These are phyloP conservation scores for Scortum barcoo DNA, from an alignment of 2,113 vertebrate species.

Conservation along the genomic window DNA sequence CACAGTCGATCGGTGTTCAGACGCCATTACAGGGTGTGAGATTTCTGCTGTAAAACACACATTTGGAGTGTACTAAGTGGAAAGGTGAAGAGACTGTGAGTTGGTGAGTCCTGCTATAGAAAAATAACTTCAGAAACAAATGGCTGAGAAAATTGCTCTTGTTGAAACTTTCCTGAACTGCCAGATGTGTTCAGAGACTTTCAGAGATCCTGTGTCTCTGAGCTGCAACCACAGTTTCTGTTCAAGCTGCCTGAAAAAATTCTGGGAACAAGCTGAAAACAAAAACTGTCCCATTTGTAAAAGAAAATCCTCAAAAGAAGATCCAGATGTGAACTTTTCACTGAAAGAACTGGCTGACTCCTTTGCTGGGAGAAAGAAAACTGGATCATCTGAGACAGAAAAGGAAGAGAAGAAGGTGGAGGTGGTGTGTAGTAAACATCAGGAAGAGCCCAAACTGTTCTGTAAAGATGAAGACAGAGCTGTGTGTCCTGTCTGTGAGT, in stretches of 20 bases:
- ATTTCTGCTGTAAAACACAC: background rate
- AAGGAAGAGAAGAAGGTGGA: background rate
- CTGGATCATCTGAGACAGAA: background rate
- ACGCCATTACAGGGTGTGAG: background rate
- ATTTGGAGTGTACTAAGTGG: background rate
- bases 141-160: constrained; percentile 25
- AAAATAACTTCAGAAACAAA: background rate
- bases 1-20: background rate
- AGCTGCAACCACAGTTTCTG: constrained; percentile 22
- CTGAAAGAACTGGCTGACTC: constrained; percentile 32
- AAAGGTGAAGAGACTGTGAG: background rate
- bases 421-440: constrained; percentile 30
- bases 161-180: constrained; percentile 32
- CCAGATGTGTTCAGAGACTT: constrained; percentile 50
- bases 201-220: constrained; percentile 54
- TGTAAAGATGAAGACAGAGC: constrained; percentile 35
- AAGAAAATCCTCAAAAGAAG: background rate
- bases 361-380: background rate
- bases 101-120: constrained; percentile 1
- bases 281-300: constrained; percentile 35
- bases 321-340: accelerated
- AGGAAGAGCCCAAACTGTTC: constrained; percentile 5
- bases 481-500: constrained; percentile 47
- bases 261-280: constrained; percentile 4
- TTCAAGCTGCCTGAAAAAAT: constrained; percentile 10